phyloP scores from a whole-genome alignment of 2,113 vertebrate genomes.

The Corythornis vintsioides region DNA sequence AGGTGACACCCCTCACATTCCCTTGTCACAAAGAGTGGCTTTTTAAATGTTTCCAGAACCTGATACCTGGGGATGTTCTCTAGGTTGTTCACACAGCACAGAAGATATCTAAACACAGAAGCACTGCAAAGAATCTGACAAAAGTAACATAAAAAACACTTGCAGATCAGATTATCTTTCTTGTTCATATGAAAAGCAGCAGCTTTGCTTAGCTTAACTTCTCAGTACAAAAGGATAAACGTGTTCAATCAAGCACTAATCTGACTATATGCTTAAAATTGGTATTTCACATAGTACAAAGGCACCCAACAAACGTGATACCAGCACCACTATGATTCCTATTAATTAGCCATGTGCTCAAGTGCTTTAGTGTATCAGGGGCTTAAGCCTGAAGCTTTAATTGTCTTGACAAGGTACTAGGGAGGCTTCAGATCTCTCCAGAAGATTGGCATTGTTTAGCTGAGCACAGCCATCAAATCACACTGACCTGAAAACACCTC shows the following conservation, averaged over 20 bases:
- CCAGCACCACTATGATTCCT: neutral
- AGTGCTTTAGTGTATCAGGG: neutral
- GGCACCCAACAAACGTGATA: neutral
- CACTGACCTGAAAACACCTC: neutral
- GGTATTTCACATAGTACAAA: neutral
- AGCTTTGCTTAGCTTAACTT: neutral
- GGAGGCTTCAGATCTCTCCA: neutral
- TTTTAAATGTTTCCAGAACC: neutral
- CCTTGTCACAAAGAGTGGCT: neutral
- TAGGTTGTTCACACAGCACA: neutral
- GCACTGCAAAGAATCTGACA: neutral
- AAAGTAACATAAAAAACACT: conserved; percentile 4
- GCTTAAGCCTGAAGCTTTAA: neutral
- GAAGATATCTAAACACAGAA: neutral
- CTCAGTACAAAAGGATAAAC: neutral
- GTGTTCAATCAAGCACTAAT: neutral
- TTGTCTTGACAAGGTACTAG: neutral
- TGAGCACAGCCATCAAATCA: neutral
- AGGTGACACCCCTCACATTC: neutral
- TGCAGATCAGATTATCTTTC: neutral
- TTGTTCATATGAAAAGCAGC: neutral
- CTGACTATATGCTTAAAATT: neutral
- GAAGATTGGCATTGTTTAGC: neutral
- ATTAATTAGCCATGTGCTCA: neutral
- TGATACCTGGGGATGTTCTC: neutral